A percentile compares a stretch with the other conserved stretches of the same genome.
Conservation (phyloP, 2,888 invertebrate species). For the Caenorhabditis uteleia region DNA sequence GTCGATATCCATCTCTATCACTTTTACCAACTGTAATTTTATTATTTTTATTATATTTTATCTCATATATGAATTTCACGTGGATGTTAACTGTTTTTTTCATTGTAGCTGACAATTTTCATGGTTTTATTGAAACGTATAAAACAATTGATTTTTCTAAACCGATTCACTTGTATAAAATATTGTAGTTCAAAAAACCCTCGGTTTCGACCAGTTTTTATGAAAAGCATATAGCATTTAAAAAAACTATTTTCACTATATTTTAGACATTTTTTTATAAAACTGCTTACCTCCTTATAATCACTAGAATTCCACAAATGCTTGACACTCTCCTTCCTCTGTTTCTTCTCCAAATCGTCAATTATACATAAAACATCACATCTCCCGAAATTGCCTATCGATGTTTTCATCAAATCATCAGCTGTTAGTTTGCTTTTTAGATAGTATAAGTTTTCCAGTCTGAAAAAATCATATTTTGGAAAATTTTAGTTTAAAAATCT, state of each 20-base stretch:
- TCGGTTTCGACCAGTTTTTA: too few species aligned
- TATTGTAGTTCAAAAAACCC: too few species aligned
- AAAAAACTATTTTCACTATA: too few species aligned
- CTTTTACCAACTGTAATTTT: conserved; percentile 12
- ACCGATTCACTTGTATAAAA: too few species aligned
- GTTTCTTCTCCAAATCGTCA: conserved; percentile 23
- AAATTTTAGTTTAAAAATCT: not conserved
- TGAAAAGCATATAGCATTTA: too few species aligned
- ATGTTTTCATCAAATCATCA: conserved; percentile 6
- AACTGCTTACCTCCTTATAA: conserved; percentile 3
- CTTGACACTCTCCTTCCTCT: conserved; percentile 23
- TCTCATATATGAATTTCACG: too few species aligned
- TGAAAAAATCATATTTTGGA: conserved; percentile 5
- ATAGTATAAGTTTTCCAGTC: conserved; percentile 13
- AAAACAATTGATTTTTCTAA: too few species aligned
- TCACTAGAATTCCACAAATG: conserved; percentile 15
- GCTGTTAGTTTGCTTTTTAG: not conserved
- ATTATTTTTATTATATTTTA: too few species aligned
- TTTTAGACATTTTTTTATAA: too few species aligned
- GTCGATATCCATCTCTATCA: conserved; percentile 35
- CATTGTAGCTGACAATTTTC: too few species aligned
- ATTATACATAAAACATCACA: conserved; percentile 15
- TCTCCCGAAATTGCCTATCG: conserved; percentile 14
- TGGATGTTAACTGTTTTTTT: too few species aligned
- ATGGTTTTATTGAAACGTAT: too few species aligned